A percentile compares a stretch with the other conserved stretches of the same genome.
Conservation (phyloP, 2,888 invertebrate species). For the Agrypnus murinus region DNA sequence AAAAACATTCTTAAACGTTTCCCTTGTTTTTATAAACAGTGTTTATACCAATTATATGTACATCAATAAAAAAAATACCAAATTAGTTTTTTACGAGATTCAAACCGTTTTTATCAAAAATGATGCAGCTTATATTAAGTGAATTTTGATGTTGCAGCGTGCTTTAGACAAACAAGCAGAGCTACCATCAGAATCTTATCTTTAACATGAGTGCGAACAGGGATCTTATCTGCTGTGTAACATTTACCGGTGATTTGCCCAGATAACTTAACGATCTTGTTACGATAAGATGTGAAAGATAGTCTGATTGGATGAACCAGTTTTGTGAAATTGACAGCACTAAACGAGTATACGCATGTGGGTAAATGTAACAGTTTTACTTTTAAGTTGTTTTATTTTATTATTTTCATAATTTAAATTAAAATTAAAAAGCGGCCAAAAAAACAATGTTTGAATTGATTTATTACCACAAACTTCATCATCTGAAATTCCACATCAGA, state of each 20-base stretch:
- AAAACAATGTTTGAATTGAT: no score
- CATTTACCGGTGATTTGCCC: conserved; percentile 51
- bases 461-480: no score
- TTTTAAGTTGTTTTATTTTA: not conserved
- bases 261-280: conserved; percentile 55
- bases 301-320: conserved; percentile 51
- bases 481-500: not conserved
- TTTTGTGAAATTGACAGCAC: conserved; percentile 50
- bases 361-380: conserved; percentile 16
- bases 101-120: no score
- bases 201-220: conserved; percentile 43
- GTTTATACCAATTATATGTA: no score
- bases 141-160: conserved; percentile 33
- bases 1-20: no score
- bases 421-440: no score
- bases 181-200: conserved; percentile 32
- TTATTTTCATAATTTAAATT: no score
- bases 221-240: conserved; percentile 38
- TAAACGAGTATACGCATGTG: conserved; percentile 28
- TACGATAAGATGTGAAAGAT: conserved; percentile 54
- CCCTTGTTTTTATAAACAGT: no score
- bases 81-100: no score
- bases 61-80: no score
- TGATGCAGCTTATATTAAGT: not conserved
- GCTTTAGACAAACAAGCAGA: conserved; percentile 14